These are phyloP conservation scores for Mesoligia furuncula DNA, from an alignment of 2,888 invertebrate genomes.

Conservation along the genomic window DNA sequence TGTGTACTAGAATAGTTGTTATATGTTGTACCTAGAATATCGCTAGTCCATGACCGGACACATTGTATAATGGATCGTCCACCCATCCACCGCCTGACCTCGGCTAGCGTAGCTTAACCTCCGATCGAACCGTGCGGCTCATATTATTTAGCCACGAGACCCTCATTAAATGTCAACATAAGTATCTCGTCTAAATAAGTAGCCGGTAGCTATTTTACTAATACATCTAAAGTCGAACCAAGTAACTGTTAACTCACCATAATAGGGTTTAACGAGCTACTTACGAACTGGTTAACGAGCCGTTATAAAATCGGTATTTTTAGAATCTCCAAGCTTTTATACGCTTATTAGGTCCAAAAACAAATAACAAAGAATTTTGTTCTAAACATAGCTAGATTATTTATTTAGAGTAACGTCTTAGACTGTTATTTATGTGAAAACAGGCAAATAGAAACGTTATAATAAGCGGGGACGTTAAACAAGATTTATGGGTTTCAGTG, in stretches of 20 bases:
- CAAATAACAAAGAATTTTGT: constrained; percentile 33
- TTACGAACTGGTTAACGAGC: constrained; percentile 41
- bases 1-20: too few relatives aligned
- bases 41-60: too few relatives aligned
- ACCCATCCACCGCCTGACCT: not conserved
- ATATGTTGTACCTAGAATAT: too few relatives aligned
- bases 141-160: too few relatives aligned
- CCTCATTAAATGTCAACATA: not conserved
- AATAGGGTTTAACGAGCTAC: constrained; percentile 49
- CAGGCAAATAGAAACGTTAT: constrained; percentile 50
- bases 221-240: constrained; percentile 9
- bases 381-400: constrained; percentile 36
- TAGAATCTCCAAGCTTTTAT: constrained; percentile 41
- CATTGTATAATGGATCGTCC: not conserved
- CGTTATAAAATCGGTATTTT: constrained; percentile 58
- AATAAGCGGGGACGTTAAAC: constrained; percentile 39
- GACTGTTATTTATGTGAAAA: constrained; percentile 55
- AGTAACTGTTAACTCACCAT: constrained; percentile 41
- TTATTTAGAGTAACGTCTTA: constrained; percentile 42
- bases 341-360: constrained; percentile 50
- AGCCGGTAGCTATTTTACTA: not conserved
- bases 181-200: not conserved
- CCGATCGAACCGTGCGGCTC: not conserved
- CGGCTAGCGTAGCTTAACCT: not conserved
- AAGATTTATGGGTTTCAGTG: constrained; percentile 53